Base-by-base conservation (phyloP, 2,113 vertebrate species). In the Xyliphius kryptos region DNA sequence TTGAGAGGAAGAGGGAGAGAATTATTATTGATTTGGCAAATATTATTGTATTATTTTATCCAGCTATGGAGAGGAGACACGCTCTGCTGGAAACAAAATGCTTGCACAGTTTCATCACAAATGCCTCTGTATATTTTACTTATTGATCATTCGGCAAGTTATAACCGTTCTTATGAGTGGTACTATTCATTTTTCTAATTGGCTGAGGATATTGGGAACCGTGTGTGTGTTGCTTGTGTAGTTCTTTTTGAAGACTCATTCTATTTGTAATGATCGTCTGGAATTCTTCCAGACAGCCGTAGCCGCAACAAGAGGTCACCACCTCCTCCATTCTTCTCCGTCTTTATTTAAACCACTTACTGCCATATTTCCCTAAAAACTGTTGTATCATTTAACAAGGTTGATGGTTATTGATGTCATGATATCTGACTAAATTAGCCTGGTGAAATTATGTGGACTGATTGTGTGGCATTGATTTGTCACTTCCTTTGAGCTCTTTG, bases 141-240 rank as follows among this genome's bases (percentile, higher is more conserved):
- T 53, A 70, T 59, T 46, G 68, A 74, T 69, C 54, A 63, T 16
- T 50, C 53, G 14, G 19, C 65, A 9, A 13, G 41, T 41, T 46
- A 37, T 38, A 61, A 50, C 61, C 5, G 22, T 37, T 56, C 57
- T 36, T 44, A 74, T 74, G 56, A 74, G 20, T 59, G 46, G 50
- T 48, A 61, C 56, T 56, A 43, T 74, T 63, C 37, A 66, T 70
- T 58, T 63, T 63, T 56, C 61, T 74, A 63, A 67, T 74, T 74
- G 68, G 50, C 50, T 51, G 52, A 50, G 63, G 81, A 85, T 81
- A 86, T 84, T 86, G 85, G 79, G 77, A n/a, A n/a, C n/a, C 81
- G 77, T 74, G 70, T 12, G 12, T 10, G 9, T 62, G 32, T 50
- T 3, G 61, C 13, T 32, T 32, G 26, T 32, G 26, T 32, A 32